Evolutionary conservation across 2,113 vertebrate species (phyloP).

Genomic region (Onychostruthus taczanowskii): DNA sequence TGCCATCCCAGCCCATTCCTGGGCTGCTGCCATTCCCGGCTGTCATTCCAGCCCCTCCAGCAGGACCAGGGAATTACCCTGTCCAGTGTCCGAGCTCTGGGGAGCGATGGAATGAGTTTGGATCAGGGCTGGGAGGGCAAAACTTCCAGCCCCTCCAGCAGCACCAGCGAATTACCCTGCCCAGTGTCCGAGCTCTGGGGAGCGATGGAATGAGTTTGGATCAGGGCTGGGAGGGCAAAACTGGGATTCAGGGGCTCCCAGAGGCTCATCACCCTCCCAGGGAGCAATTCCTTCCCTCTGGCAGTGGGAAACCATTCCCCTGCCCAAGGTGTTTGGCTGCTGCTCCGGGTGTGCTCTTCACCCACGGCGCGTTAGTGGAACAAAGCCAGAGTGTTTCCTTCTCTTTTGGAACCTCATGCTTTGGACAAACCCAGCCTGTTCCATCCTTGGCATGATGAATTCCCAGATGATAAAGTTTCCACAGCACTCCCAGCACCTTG

Average conservation of each 20-base stretch:
- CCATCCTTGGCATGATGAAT: neutral
- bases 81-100: no score
- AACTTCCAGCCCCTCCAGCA: neutral
- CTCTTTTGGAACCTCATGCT: neutral
- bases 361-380: neutral
- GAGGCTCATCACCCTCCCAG: neutral
- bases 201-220: neutral
- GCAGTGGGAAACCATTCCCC: neutral
- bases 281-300: neutral
- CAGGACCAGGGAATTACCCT: no score
- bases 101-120: no score
- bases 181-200: neutral
- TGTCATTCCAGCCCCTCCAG: no score
- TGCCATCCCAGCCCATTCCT: no score
- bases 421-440: neutral
- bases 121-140: no score
- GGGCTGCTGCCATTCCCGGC: no score
- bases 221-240: neutral
- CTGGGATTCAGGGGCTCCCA: neutral
- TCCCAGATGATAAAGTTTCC: neutral
- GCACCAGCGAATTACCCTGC: rapidly evolving
- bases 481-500: neutral
- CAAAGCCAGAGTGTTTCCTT: rapidly evolving
- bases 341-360: neutral
- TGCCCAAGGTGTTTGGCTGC: neutral